Conservation (phyloP, 2,797 vertebrate species). For the Pantherophis vulpinus region DNA sequence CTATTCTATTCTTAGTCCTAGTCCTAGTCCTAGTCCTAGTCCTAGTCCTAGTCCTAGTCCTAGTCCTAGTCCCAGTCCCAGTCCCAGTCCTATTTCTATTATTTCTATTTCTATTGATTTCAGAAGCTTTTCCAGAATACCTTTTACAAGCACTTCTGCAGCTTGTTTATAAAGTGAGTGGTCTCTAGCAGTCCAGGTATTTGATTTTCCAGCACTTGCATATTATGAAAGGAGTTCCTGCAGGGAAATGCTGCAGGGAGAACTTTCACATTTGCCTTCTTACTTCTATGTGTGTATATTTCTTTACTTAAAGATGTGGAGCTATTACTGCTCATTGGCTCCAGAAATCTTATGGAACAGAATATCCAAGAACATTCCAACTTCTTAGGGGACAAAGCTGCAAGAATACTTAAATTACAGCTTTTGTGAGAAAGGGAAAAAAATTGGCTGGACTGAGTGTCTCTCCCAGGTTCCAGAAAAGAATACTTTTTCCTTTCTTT, state of each 20-base stretch:
- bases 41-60: no score
- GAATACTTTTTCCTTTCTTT: neutral
- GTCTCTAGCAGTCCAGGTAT: neutral
- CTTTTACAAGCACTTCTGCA: conserved; percentile 40
- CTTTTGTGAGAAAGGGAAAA: neutral
- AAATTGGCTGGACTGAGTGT: neutral
- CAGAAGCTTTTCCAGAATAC: conserved; percentile 32
- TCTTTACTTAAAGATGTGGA: neutral
- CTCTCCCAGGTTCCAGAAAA: neutral
- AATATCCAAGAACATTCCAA: neutral
- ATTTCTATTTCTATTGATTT: conserved; percentile 15
- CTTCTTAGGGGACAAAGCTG: neutral
- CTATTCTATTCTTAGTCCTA: no score
- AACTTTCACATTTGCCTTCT: neutral
- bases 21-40: no score
- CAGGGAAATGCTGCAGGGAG: neutral
- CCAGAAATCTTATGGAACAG: neutral
- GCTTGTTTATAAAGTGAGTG: neutral
- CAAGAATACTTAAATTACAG: neutral
- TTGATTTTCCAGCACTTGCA: neutral
- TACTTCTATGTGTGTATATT: neutral
- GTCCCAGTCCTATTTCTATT: no score
- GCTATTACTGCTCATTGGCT: neutral
- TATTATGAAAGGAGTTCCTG: neutral
- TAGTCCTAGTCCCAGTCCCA: no score